These are phyloP conservation scores for Alouatta palliata DNA, from an alignment of 2,113 vertebrate species.

Conservation along the genomic window DNA sequence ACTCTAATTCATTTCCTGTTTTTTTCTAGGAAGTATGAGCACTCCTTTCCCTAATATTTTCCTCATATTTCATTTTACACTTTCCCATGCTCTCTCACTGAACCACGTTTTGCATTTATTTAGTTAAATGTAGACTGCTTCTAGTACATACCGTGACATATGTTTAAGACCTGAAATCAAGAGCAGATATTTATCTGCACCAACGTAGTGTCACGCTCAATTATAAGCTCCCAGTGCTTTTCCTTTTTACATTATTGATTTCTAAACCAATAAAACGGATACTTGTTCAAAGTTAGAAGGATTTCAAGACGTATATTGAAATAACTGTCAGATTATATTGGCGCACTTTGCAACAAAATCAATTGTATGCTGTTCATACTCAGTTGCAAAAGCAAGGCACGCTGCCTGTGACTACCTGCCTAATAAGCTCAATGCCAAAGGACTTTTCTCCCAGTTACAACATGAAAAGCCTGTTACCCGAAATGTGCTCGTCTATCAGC, in stretches of 20 bases:
- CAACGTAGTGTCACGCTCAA: not conserved
- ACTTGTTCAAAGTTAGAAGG: constrained; percentile 38
- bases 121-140: not conserved
- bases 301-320: constrained; percentile 13
- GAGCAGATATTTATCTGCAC: not conserved
- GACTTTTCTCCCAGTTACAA: not conserved
- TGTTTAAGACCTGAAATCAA: not conserved
- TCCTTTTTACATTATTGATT: not conserved
- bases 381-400: not conserved
- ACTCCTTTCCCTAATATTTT: not conserved
- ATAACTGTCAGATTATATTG: constrained; percentile 56
- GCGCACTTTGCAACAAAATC: constrained; percentile 15
- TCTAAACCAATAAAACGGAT: constrained; percentile 18
- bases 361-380: not conserved
- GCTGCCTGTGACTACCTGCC: not conserved
- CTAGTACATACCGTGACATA: not conserved
- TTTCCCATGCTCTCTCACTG: not conserved
- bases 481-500: not conserved
- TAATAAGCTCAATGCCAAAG: fast-evolving
- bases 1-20: not conserved
- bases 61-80: not conserved
- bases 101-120: not conserved
- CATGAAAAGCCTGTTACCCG: not conserved
- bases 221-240: not conserved
- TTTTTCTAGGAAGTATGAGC: not conserved